phyloP scores from a whole-genome alignment of 2,888 invertebrate species.

The Brachyptera risi region DNA sequence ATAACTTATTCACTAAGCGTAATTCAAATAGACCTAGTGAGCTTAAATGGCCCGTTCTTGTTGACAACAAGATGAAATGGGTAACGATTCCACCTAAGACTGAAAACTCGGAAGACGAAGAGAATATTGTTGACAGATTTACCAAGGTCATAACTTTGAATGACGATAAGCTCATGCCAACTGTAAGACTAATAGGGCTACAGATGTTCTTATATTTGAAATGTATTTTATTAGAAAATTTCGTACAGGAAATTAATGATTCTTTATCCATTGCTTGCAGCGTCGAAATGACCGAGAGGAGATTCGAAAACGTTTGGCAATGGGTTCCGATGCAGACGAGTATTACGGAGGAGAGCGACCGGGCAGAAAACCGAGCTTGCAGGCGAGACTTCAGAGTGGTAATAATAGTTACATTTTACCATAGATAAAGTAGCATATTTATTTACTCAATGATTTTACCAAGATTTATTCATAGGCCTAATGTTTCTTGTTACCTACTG shows the following conservation, averaged over 20 bases:
- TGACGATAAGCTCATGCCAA: conserved; percentile 42
- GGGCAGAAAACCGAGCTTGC: conserved; percentile 80
- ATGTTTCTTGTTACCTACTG: too few species aligned
- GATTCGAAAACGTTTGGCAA: conserved; percentile 80
- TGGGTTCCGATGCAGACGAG: conserved; percentile 76
- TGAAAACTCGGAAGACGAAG: conserved; percentile 43
- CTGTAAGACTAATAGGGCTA: conserved; percentile 22
- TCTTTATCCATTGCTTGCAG: conserved; percentile 57
- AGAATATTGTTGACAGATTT: conserved; percentile 55
- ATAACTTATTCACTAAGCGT: conserved; percentile 49
- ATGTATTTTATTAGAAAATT: background rate
- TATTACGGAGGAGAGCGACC: conserved; percentile 61
- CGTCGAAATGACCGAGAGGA: conserved; percentile 90
- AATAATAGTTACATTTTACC: too few species aligned
- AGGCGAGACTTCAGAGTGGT: conserved; percentile 84
- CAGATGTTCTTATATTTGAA: background rate
- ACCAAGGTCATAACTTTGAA: conserved; percentile 51
- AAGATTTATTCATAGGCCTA: too few species aligned
- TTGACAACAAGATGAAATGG: conserved; percentile 50
- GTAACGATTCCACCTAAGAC: conserved; percentile 42
- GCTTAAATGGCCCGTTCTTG: conserved; percentile 54
- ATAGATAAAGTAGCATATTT: too few species aligned
- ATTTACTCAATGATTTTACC: too few species aligned
- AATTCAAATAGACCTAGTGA: conserved; percentile 48
- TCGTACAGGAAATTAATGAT: too few species aligned